Conservation (phyloP, 2,797 vertebrate genomes). For the Lutjanus argentimaculatus region DNA sequence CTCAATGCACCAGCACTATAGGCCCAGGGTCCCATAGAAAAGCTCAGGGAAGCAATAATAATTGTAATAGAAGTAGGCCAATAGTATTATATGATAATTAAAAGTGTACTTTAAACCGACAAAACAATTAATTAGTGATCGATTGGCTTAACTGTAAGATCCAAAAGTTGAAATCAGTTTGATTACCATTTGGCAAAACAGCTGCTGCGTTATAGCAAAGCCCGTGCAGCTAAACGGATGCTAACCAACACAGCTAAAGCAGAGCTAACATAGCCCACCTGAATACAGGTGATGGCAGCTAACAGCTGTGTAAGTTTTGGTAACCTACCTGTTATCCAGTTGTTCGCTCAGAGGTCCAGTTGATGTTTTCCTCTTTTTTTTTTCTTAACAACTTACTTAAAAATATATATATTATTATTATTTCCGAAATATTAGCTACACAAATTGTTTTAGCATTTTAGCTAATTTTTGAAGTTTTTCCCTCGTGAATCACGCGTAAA, state of each 20-base stretch:
- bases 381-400: accelerated
- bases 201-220: not conserved
- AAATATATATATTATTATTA: not conserved
- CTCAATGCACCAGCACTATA: too few relatives aligned
- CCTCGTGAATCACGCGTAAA: not conserved
- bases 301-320: not conserved
- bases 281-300: not conserved
- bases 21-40: too few relatives aligned
- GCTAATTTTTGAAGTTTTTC: not conserved
- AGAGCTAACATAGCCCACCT: not conserved
- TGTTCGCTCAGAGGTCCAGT: not conserved
- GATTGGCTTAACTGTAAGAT: not conserved
- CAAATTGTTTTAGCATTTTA: not conserved
- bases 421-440: not conserved
- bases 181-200: not conserved
- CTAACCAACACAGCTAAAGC: not conserved
- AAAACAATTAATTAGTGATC: not conserved
- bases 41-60: too few relatives aligned
- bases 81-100: too few relatives aligned
- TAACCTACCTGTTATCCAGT: constrained; percentile 3
- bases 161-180: not conserved
- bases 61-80: too few relatives aligned
- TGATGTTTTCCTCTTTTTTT: not conserved
- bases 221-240: not conserved
- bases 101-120: not conserved